These are phyloP conservation scores for Mastomys coucha DNA, from an alignment of 2,113 vertebrate genomes.

Conservation along the genomic window DNA sequence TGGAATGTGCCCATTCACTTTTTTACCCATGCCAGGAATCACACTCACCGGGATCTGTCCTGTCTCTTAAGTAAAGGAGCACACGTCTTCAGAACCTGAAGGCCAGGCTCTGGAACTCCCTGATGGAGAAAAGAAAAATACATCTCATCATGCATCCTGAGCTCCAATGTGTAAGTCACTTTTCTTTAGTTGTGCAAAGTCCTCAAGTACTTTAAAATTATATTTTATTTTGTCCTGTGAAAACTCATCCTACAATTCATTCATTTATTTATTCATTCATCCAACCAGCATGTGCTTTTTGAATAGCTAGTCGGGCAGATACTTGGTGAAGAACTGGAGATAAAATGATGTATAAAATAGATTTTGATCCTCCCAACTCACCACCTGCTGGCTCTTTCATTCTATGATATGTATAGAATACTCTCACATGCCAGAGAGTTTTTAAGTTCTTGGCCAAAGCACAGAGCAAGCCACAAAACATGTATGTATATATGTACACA, in stretches of 20 bases:
- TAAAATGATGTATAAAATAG: neutral
- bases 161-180: neutral
- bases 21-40: neutral
- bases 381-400: neutral
- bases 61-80: neutral
- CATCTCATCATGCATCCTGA: neutral
- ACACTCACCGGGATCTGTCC: neutral
- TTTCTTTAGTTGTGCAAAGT: neutral
- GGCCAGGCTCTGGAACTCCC: neutral
- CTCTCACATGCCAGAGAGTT: neutral
- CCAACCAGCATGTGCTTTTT: neutral
- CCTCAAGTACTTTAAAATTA: neutral
- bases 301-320: neutral
- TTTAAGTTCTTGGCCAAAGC: neutral
- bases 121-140: neutral
- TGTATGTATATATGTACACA: neutral
- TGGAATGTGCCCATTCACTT: neutral
- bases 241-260: neutral
- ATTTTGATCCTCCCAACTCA: neutral
- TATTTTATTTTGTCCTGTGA: slow-evolving; percentile 8
- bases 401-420: neutral
- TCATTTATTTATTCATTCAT: neutral
- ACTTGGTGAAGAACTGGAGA: neutral
- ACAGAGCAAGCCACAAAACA: neutral
- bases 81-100: neutral